Evolutionary conservation across 2,113 vertebrate genomes (phyloP).

Genomic region (Abramis brama): DNA sequence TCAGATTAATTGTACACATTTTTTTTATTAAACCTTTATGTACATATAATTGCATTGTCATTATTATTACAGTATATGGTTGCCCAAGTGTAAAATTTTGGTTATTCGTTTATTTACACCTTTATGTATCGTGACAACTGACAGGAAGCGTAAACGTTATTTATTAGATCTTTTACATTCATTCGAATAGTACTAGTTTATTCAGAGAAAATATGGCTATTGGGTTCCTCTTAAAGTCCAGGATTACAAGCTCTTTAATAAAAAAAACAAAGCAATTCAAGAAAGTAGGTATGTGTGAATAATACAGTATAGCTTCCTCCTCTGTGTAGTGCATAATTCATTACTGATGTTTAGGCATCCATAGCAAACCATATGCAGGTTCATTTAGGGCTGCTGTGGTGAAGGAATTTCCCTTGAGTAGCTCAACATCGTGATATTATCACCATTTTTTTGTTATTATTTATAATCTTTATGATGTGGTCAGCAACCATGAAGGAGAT

Average conservation of each 20-base stretch:
- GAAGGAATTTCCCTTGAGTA: too few species aligned
- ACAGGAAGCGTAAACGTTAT: not conserved
- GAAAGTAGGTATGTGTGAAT: not conserved
- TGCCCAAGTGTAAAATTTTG: not conserved
- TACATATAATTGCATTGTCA: not conserved
- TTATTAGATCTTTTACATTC: not conserved
- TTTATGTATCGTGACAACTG: not conserved
- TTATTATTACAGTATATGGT: not conserved
- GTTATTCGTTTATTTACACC: not conserved
- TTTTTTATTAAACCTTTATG: not conserved
- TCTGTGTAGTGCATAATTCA: not conserved
- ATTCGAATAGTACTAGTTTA: not conserved
- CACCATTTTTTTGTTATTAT: too few species aligned
- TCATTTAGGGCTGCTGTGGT: too few species aligned
- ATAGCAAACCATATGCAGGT: too few species aligned
- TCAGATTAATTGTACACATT: not conserved
- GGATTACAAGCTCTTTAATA: too few species aligned
- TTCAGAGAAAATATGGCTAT: not conserved
- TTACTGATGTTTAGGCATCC: too few species aligned
- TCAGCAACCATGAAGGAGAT: too few species aligned
- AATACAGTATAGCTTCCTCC: not conserved
- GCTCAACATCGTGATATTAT: too few species aligned
- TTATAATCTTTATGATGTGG: too few species aligned
- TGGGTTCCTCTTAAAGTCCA: not conserved
- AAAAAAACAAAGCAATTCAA: not conserved